Evolutionary conservation across 2,888 invertebrate species (phyloP).

Genomic region (Melipona beecheii): DNA sequence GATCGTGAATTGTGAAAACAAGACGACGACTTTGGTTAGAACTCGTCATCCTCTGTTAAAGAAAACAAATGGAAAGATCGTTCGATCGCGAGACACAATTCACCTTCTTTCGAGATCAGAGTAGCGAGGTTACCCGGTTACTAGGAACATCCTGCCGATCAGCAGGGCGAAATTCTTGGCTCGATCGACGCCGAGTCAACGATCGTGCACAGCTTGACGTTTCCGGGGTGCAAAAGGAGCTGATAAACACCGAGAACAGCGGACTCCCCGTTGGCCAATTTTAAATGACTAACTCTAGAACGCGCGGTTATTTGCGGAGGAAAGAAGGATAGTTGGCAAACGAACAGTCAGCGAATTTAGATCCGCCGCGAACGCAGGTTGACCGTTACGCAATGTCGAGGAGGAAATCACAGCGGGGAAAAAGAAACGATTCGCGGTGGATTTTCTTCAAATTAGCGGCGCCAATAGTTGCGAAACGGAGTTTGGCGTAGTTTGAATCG

Average conservation of each 20-base stretch:
- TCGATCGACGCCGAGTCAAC: slow-evolving; percentile 17
- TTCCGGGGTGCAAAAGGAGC: slow-evolving; percentile 58
- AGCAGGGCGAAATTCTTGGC: slow-evolving; percentile 12
- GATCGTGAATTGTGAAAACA: too few species aligned
- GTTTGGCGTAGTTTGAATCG: too few species aligned
- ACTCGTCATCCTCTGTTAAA: too few species aligned
- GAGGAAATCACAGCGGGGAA: slow-evolving; percentile 58
- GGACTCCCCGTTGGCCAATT: slow-evolving; percentile 65
- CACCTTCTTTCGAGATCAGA: slow-evolving; percentile 16
- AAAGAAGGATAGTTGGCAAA: slow-evolving; percentile 68
- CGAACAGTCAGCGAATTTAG: slow-evolving; percentile 65
- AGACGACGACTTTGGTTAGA: too few species aligned
- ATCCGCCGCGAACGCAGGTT: slow-evolving; percentile 52
- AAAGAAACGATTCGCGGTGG: slow-evolving; percentile 18
- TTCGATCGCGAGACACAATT: not conserved
- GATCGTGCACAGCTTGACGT: slow-evolving; percentile 23
- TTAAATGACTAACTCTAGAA: slow-evolving; percentile 62
- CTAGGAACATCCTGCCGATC: slow-evolving; percentile 27
- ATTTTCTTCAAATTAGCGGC: slow-evolving; percentile 17
- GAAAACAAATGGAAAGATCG: not conserved
- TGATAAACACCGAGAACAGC: slow-evolving; percentile 67
- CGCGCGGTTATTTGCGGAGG: slow-evolving; percentile 64
- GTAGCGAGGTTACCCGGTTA: slow-evolving; percentile 43
- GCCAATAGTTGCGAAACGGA: not conserved
- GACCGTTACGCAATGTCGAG: slow-evolving; percentile 62